Evolutionary conservation across 2,888 invertebrate species (phyloP), one percentile per base, ranked within the genome.

Genomic region (Troides oblongomaculatus): DNA sequence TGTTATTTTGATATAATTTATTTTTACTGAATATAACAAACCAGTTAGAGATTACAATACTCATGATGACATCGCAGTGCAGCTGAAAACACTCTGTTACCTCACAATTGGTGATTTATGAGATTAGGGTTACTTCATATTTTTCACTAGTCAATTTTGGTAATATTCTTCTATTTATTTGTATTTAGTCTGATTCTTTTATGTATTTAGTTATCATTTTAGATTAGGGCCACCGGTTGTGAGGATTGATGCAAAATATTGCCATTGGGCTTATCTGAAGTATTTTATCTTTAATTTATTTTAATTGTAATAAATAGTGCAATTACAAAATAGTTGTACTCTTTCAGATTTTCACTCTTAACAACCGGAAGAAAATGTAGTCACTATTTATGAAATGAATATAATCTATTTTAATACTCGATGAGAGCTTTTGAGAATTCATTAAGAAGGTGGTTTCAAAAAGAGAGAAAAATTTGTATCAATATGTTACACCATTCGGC

Each of bases 1-100:
- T 21, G 21, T 21, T 21, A 21, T 21, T 21, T 21, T 21, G 21
- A 21, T 21, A 21, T 21, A 21, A 21, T 21, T 21, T 21, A 21
- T 21, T 21, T 21, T 21, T 21, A 21, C 21, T 21, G 21, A 21
- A 21, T 21, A 21, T 21, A 21, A 21, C 21, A 21, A 21, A 21
- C 21, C 21, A 21, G 0, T 21, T 30, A 4, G 30, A 30, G 3
- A 30, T 3, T 5, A 30, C 30, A 30, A 30, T 39, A 39, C 8
- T 10, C 43, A 83, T 91, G 92, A 92, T 92, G 92, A 88, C 72
- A 90, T 75, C 81, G 92, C 91, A 92, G 92, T 92, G 92, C 92
- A 92, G 80, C 92, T 85, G 92, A 92, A 84, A 83, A 86, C 85
- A 82, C 76, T 83, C 79, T 77, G 88, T 88, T 85, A 83, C 74